Conservation (phyloP, 2,797 vertebrate genomes). For the Myotis daubentonii region DNA sequence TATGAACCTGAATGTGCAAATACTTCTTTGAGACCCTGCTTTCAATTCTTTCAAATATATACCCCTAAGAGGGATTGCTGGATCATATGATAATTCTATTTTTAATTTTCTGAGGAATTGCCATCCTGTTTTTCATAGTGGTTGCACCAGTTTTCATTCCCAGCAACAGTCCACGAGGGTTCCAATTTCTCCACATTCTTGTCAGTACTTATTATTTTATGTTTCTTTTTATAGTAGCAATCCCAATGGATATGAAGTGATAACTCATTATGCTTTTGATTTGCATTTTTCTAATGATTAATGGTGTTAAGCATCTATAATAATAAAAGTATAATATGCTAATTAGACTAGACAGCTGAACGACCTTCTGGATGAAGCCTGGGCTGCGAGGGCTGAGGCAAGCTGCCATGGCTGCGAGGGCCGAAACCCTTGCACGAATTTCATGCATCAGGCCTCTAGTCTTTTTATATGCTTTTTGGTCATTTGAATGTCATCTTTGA, state of each 20-base stretch:
- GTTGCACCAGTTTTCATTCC: neutral
- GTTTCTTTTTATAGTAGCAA: neutral
- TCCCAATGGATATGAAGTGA: neutral
- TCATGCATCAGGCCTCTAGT: neutral
- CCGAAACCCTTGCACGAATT: no score
- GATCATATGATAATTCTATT: neutral
- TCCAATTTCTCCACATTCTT: neutral
- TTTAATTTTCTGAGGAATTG: neutral
- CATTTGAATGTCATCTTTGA: neutral
- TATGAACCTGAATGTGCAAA: neutral
- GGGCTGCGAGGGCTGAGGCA: no score
- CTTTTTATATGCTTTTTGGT: neutral
- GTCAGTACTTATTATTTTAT: neutral
- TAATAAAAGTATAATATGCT: no score
- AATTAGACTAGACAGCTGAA: no score
- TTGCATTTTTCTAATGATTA: constrained; percentile 16
- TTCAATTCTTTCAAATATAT: neutral
- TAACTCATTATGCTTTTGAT: constrained; percentile 8
- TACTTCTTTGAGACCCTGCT: neutral
- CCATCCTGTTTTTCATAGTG: neutral
- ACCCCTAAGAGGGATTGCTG: neutral
- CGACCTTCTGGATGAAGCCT: no score
- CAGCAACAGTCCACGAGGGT: neutral
- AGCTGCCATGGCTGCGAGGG: no score
- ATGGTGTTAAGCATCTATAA: neutral